Evolutionary conservation across 1,140 invertebrate genomes (phyloP), one percentile per base, ranked within the genome.

Genomic region (Cherax destructor): DNA sequence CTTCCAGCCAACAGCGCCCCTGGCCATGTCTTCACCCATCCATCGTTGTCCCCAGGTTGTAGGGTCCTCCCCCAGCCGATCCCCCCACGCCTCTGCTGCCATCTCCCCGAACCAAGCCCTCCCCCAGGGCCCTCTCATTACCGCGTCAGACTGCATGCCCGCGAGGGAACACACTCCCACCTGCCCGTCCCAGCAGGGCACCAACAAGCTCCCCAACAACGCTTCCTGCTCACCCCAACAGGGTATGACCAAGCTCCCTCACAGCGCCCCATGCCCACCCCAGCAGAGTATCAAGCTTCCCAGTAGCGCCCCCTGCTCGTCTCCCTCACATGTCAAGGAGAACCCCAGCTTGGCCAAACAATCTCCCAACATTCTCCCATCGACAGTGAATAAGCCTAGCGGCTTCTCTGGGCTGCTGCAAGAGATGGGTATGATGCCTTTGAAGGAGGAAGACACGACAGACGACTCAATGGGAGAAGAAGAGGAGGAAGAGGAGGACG

Each of bases 371-470:
- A 61, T 83, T n/a, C 69, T 30, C 79, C 13, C 80, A 13, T 6
- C 61, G 50, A 13, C 77, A 13, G 49, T 65, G 9, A 77, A 76
- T 50, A 11, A 21, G 21, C 5, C n/a, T 65, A 1, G 69, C 52
- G 61, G 61, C 74, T 91, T 91, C 80, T 84, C 88, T 9, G 88
- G 72, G 24, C 81, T 91, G 24, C 74, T 91, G 80, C 50, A 85
- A 16, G 88, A 91, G 30, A 91, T 91, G 88, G 88, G 88, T 7
- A 47, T 91, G 50, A 21, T 84, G 52, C 88, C 88, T 56, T 11
- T 91, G 16, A 91, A 91, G 83, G 88, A 91, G 81, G 88, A 91
- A 30, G 61, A 83, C 65, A 72, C 84, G 52, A 77, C 74, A 6
- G 81, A 84, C 65, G 88, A 91, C 52, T 84, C 80, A 41, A 41